phyloP scores from a whole-genome alignment of 2,113 vertebrate genomes.

The Cyrtonyx montezumae region DNA sequence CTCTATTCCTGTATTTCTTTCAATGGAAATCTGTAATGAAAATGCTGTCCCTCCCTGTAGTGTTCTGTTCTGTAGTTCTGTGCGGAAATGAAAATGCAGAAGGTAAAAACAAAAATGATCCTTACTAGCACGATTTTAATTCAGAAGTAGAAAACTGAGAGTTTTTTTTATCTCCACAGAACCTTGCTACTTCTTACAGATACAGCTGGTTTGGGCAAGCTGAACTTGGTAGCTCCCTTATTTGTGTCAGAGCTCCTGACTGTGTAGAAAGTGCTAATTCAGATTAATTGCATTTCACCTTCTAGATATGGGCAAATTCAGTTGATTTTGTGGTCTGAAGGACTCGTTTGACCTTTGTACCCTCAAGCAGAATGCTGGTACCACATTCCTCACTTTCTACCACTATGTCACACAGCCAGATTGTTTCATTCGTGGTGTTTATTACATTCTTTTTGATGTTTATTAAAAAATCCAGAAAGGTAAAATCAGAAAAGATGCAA shows the following conservation, averaged over 20 bases:
- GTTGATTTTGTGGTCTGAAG: neutral
- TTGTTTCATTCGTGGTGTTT: neutral
- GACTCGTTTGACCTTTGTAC: neutral
- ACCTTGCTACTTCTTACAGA: neutral
- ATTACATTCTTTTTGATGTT: neutral
- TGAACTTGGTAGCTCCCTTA: neutral
- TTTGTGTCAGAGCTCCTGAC: neutral
- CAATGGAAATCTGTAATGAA: neutral
- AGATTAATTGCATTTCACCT: neutral
- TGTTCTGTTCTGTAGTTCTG: neutral
- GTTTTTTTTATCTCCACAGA: neutral
- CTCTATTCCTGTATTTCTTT: neutral
- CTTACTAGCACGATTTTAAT: neutral
- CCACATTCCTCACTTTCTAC: neutral
- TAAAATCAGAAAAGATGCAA: neutral
- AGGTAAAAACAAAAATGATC: neutral
- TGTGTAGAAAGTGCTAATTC: neutral
- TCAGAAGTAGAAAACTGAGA: neutral
- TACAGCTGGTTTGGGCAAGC: neutral
- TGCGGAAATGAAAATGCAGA: neutral
- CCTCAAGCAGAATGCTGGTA: neutral
- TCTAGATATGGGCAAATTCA: neutral
- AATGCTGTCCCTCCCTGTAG: neutral
- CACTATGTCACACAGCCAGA: rapidly evolving
- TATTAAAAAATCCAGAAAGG: too few species aligned